Percentiles rank a stretch among this genome's conserved stretches.
Conservation (phyloP, 2,888 invertebrate species). For the Agriopis marginaria region DNA sequence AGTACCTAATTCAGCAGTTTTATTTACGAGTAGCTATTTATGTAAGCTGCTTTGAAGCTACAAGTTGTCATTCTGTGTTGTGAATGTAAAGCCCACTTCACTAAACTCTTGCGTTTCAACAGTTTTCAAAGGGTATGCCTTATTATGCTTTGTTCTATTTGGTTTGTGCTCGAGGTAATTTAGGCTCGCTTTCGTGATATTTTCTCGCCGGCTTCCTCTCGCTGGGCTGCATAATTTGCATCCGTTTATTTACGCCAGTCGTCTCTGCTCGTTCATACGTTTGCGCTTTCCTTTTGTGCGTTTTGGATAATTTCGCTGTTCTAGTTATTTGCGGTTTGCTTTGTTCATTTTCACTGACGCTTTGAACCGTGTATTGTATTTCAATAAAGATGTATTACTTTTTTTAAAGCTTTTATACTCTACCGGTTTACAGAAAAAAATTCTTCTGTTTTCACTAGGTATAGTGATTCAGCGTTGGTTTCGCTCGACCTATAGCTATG, state of each 20-base stretch:
- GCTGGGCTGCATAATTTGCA: constrained; percentile 64
- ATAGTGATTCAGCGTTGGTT: not conserved
- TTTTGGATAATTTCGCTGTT: constrained; percentile 40
- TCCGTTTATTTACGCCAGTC: constrained; percentile 76
- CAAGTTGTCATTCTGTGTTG: not conserved
- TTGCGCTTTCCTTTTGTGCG: constrained; percentile 56
- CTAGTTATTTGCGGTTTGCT: constrained; percentile 13
- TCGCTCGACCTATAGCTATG: not conserved
- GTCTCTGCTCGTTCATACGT: constrained; percentile 62
- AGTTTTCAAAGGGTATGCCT: constrained; percentile 9
- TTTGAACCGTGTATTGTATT: not conserved
- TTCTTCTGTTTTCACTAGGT: not conserved
- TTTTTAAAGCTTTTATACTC: not conserved
- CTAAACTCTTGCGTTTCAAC: not conserved
- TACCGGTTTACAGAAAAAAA: not conserved
- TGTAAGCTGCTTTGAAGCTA: not conserved
- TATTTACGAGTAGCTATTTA: not conserved
- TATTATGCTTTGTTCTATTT: constrained; percentile 21
- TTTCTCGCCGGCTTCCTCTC: constrained; percentile 62
- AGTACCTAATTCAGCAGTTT: not conserved
- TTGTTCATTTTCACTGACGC: not conserved
- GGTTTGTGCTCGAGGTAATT: constrained; percentile 38
- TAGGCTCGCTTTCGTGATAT: constrained; percentile 57
- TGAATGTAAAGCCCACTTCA: not conserved
- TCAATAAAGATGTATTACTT: not conserved